phyloP scores from a whole-genome alignment of 2,797 vertebrate species.

The Crocodylus rhombifer region DNA sequence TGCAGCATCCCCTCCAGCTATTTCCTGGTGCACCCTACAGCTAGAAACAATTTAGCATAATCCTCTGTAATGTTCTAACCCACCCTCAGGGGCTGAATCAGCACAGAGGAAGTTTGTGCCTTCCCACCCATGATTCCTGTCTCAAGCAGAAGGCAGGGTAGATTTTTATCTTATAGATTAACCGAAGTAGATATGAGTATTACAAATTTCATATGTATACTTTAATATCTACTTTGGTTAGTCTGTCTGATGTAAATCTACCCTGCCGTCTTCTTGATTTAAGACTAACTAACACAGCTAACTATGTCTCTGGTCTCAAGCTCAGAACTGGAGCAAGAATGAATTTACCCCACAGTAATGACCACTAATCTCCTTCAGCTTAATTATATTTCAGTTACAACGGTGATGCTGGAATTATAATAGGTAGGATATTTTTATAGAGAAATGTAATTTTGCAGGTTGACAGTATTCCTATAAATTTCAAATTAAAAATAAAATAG shows the following conservation, averaged over 20 bases:
- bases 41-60: neutral
- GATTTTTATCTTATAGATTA: too few species aligned
- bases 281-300: too few species aligned
- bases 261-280: too few species aligned
- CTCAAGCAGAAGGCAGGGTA: too few species aligned
- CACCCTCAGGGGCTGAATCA: neutral
- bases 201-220: too few species aligned
- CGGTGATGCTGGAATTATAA: neutral
- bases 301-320: neutral
- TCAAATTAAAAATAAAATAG: neutral
- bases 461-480: neutral
- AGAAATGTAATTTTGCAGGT: fast-evolving
- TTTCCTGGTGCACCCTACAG: neutral
- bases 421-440: neutral
- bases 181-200: too few species aligned
- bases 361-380: neutral
- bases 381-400: neutral
- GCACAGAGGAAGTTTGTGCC: neutral
- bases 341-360: neutral
- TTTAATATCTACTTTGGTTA: too few species aligned
- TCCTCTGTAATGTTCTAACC: neutral
- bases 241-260: too few species aligned
- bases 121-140: neutral
- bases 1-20: neutral
- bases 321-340: neutral